Conservation (phyloP, 2,113 vertebrate species). For the Oncorhynchus kisutch region DNA sequence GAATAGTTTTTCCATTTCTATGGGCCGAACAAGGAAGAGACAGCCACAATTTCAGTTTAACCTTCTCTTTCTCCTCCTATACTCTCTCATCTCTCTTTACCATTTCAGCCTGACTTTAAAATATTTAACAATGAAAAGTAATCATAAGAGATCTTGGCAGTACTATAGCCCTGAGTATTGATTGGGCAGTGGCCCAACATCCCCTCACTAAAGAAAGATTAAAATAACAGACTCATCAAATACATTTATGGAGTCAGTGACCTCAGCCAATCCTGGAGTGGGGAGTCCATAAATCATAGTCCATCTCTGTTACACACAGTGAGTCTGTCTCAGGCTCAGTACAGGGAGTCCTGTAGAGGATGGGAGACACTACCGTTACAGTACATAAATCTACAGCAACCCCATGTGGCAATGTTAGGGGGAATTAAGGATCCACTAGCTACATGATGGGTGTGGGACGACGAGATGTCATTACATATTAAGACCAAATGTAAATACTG, state of each 20-base stretch:
- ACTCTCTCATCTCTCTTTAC: constrained; percentile 44
- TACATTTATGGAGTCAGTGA: constrained; percentile 77
- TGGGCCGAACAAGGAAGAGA: constrained; percentile 26
- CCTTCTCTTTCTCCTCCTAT: neutral
- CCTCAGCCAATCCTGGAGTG: constrained; percentile 73
- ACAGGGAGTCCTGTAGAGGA: constrained; percentile 40
- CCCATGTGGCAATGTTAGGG: neutral
- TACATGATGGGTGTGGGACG: constrained; percentile 48
- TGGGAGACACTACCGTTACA: constrained; percentile 25
- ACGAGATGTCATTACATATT: neutral
- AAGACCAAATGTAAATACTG: neutral
- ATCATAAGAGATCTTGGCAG: constrained; percentile 69
- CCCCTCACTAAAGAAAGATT: constrained; percentile 73
- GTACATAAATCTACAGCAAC: constrained; percentile 22
- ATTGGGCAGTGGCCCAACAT: constrained; percentile 73
- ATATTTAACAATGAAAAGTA: constrained; percentile 67
- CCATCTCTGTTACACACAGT: constrained; percentile 61
- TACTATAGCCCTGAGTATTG: constrained; percentile 68
- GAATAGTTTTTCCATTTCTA: too few species aligned
- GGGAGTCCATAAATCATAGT: constrained; percentile 80
- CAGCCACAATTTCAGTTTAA: constrained; percentile 44
- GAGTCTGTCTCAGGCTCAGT: constrained; percentile 42
- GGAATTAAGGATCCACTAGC: neutral
- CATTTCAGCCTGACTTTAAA: constrained; percentile 56
- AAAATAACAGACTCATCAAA: constrained; percentile 77